Evolutionary conservation across 2,113 vertebrate species (phyloP), one percentile per base, ranked within the genome.

Genomic region (Sceloporus tristichus): DNA sequence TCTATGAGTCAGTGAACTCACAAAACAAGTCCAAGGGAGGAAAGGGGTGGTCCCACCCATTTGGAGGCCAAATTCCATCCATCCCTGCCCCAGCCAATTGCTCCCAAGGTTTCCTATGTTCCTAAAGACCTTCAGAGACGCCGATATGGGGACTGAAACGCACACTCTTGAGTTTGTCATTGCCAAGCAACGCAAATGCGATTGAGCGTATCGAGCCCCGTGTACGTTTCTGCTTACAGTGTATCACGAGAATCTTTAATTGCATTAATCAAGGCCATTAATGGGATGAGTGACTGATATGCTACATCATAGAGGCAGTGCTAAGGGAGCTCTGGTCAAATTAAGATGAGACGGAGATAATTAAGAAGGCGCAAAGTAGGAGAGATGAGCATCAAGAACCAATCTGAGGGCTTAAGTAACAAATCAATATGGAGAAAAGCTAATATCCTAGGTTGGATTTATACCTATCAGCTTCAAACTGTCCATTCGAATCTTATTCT

Each of bases 341-440:
- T 95, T 95, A 94, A 94, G 90, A 92, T 91, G 93, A 95, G 95
- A 92, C 89, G 94, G 93, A 93, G 94, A 94, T 95, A 95, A 96
- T 95, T 95, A 95, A 92, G 92, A 90, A 91, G 93, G 89, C 76
- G 89, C 80, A 80, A 88, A 91, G 84, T 89, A 77, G 48, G 38
- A 89, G 78, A 88, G 78, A 94, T 94, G 94, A 94, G 92, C 90
- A 94, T 91, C 85, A 83, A 89, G 92, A 88, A 53, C 0, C 0
- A 65, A 90, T 89, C 88, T 42, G 53, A 56, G 88, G 87, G 87
- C 94, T 89, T 92, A 92, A 88, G 73, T 92, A 90, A 88, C 90
- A 91, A 59, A 74, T 85, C 91, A 87, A 88, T 90, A 91, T 82
- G 91, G 80, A 80, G 85, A 88, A 2, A 7, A 82, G 40, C 77